Evolutionary conservation across 2,888 invertebrate genomes (phyloP).

Genomic region (Sesia apiformis): DNA sequence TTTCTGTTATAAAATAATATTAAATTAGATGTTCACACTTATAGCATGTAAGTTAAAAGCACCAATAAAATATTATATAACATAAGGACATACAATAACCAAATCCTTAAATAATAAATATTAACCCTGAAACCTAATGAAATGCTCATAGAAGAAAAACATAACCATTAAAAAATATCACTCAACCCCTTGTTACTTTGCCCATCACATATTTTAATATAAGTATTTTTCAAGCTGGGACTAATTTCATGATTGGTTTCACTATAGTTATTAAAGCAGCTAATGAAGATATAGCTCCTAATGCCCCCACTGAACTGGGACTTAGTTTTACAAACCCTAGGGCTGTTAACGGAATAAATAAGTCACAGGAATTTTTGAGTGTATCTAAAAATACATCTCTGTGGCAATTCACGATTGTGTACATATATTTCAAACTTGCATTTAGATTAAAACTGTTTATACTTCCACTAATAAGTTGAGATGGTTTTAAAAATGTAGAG

Average conservation of each 20-base stretch:
- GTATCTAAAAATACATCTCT: conserved; percentile 86
- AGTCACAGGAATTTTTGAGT: conserved; percentile 88
- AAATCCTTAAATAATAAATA: too few relatives aligned
- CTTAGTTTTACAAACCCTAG: conserved; percentile 85
- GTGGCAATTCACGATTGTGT: conserved; percentile 42
- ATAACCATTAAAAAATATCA: too few relatives aligned
- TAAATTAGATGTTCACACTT: too few relatives aligned
- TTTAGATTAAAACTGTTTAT: conserved; percentile 28
- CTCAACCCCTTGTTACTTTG: too few relatives aligned
- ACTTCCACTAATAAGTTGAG: conserved; percentile 44
- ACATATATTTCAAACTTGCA: conserved; percentile 35
- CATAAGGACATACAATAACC: too few relatives aligned
- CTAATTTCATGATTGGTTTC: conserved; percentile 85
- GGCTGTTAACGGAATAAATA: conserved; percentile 89
- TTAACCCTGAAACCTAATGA: too few relatives aligned
- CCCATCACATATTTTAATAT: too few relatives aligned
- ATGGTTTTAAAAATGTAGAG: conserved; percentile 50
- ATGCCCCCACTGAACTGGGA: conserved; percentile 83
- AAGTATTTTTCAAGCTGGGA: conserved; percentile 58
- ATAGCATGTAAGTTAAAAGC: too few relatives aligned
- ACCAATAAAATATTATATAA: too few relatives aligned
- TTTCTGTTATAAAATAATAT: too few relatives aligned
- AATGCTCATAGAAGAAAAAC: too few relatives aligned
- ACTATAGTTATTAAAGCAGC: conserved; percentile 85
- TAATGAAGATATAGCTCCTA: conserved; percentile 87